Evolutionary conservation across 2,797 vertebrate species (phyloP), one percentile per base, ranked within the genome.

Genomic region (Parambassis ranga): DNA sequence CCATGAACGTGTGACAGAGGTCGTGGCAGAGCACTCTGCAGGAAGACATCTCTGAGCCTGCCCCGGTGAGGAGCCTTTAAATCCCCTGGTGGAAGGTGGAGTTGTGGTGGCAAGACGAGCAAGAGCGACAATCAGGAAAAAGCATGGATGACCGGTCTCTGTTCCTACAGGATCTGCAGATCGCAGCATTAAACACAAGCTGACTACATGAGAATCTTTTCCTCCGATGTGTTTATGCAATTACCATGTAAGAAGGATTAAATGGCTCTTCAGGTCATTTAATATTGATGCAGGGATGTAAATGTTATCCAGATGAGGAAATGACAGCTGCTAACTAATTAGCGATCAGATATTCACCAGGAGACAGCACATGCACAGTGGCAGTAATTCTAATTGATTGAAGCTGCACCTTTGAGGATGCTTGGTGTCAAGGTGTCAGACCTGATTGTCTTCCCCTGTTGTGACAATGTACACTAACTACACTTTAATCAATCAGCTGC

Each of bases 131-230:
- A n/a, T n/a, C n/a, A n/a, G n/a, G n/a, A n/a, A n/a, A n/a, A n/a
- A n/a, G n/a, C n/a, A n/a, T n/a, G n/a, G n/a, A n/a, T n/a, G n/a
- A n/a, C n/a, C n/a, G n/a, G n/a, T n/a, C n/a, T n/a, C n/a, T n/a
- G n/a, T n/a, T n/a, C n/a, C n/a, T n/a, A n/a, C n/a, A n/a, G n/a
- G n/a, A 31, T 55, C 19, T 10, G 44, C 10, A 33, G 39, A 71
- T 71, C 72, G 58, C 16, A 38, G 24, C 24, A 51, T 65, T 55
- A 49, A 81, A 81, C 53, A 50, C 52, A 61, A 52, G 37, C 70
- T 75, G 26, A 63, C 32, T 32, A 46, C 10, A 64, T 39, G 22
- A 68, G 26, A 49, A 43, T 56, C n/a, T 52, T 2, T n/a, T n/a
- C n/a, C n/a, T n/a, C n/a, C n/a, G n/a, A n/a, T n/a, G n/a, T 24